phyloP scores from a whole-genome alignment of 2,888 invertebrate species.

The Laothoe populi region DNA sequence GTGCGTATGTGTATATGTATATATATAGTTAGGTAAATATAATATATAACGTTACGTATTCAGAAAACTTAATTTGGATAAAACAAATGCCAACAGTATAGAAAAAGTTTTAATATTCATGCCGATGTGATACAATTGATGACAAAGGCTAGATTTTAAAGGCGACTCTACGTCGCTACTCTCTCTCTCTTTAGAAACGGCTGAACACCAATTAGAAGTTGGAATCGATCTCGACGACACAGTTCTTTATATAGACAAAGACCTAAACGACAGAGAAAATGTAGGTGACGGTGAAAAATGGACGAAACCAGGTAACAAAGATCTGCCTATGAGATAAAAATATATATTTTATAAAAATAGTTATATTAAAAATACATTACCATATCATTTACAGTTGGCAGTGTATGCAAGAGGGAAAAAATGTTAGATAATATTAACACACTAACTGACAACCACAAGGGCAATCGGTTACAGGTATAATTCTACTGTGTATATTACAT shows the following conservation, averaged over 20 bases:
- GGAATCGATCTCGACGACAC: conserved; percentile 87
- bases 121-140: too few relatives aligned
- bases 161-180: too few relatives aligned
- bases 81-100: too few relatives aligned
- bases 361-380: neutral
- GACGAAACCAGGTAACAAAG: conserved; percentile 92
- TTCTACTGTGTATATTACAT: too few relatives aligned
- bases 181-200: conserved; percentile 88
- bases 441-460: conserved; percentile 89
- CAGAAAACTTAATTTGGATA: too few relatives aligned
- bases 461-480: conserved; percentile 90
- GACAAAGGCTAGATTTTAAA: too few relatives aligned
- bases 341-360: neutral
- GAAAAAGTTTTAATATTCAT: too few relatives aligned
- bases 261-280: conserved; percentile 93
- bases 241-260: conserved; percentile 94
- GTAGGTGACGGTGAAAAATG: conserved; percentile 97
- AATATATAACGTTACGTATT: too few relatives aligned
- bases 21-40: too few relatives aligned
- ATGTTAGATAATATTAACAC: conserved; percentile 93
- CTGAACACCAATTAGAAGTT: conserved; percentile 87
- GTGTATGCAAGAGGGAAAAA: conserved; percentile 92
- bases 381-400: conserved; percentile 85
- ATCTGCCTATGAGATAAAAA: conserved; percentile 15
- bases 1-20: too few relatives aligned